Conservation (phyloP, 2,797 vertebrate genomes). For the Eidolon dupreanum region DNA sequence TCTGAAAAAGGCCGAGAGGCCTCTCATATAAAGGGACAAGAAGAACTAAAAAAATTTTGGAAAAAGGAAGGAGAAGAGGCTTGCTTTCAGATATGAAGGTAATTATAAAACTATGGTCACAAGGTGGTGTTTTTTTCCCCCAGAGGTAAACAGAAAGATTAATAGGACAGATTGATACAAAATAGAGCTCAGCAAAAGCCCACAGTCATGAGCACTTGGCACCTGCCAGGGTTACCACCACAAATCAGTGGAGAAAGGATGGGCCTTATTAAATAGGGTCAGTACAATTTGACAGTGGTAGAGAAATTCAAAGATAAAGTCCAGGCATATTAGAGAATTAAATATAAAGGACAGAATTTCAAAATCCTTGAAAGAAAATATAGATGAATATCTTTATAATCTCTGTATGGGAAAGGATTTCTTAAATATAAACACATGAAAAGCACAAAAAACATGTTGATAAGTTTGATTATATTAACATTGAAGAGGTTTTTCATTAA, state of each 20-base stretch:
- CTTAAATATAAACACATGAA: background rate
- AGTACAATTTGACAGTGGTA: background rate
- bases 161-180: background rate
- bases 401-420: background rate
- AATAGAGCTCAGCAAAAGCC: background rate
- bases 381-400: background rate
- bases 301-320: background rate
- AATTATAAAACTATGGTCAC: background rate
- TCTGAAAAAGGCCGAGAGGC: background rate
- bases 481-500: background rate
- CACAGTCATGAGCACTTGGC: background rate
- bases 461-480: background rate
- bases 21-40: background rate
- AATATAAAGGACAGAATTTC: background rate
- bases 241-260: background rate
- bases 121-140: background rate
- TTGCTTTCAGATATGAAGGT: slow-evolving; percentile 12
- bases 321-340: background rate
- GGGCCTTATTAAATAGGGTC: background rate
- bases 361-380: background rate
- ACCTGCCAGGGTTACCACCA: background rate
- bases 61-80: background rate
- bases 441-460: background rate
- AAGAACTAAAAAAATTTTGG: slow-evolving; percentile 10
- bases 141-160: slow-evolving; percentile 1